phyloP scores from a whole-genome alignment of 2,113 vertebrate species.

The Panthera uncia region DNA sequence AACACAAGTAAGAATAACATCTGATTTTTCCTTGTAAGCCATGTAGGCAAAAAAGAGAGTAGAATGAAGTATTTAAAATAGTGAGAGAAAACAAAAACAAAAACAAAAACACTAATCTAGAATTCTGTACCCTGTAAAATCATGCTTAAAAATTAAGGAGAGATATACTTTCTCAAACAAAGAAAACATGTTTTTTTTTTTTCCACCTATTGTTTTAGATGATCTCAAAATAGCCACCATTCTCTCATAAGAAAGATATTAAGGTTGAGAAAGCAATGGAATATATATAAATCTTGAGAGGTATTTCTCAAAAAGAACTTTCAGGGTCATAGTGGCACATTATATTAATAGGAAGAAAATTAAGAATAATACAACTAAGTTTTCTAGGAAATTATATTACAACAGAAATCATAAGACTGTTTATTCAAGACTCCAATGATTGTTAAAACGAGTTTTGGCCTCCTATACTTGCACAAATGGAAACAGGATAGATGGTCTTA shows the following conservation, averaged over 20 bases:
- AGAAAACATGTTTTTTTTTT: neutral
- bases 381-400: neutral
- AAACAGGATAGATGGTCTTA: neutral
- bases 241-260: neutral
- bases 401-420: neutral
- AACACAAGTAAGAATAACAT: neutral
- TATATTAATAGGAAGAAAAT: neutral
- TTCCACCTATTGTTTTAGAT: neutral
- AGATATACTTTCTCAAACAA: neutral
- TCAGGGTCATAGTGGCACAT: neutral
- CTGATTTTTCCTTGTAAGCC: neutral
- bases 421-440: neutral
- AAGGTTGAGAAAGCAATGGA: neutral
- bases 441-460: neutral
- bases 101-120: neutral
- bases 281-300: neutral
- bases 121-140: neutral
- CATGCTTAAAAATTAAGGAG: neutral
- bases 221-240: neutral
- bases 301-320: neutral
- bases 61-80: neutral
- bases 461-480: neutral
- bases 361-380: neutral
- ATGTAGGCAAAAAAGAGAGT: neutral
- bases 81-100: neutral